These are phyloP conservation scores for Agrotis puta DNA, from an alignment of 2,888 invertebrate genomes.

Conservation along the genomic window DNA sequence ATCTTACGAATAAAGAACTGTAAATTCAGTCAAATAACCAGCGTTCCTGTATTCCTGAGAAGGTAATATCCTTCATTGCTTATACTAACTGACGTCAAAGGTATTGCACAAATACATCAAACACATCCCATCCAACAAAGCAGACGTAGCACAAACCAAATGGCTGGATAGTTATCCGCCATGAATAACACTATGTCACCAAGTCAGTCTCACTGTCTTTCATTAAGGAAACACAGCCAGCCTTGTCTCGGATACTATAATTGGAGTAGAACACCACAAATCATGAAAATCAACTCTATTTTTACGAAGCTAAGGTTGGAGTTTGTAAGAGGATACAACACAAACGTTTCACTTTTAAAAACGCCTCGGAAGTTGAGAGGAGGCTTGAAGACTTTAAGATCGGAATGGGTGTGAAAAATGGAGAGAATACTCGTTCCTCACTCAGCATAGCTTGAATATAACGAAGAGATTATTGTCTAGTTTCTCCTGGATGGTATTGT, in stretches of 20 bases:
- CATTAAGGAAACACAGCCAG: slow-evolving; percentile 77
- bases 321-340: slow-evolving; percentile 54
- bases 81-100: not conserved
- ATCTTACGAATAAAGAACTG: not conserved
- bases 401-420: slow-evolving; percentile 79
- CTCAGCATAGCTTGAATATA: slow-evolving; percentile 57
- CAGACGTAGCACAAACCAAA: slow-evolving; percentile 31
- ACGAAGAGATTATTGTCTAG: slow-evolving; percentile 55
- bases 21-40: not conserved
- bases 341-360: slow-evolving; percentile 81
- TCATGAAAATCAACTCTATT: slow-evolving; percentile 61
- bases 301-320: slow-evolving; percentile 50
- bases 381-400: slow-evolving; percentile 77
- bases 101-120: slow-evolving; percentile 3
- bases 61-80: not conserved
- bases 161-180: slow-evolving; percentile 50
- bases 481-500: slow-evolving; percentile 19
- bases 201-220: slow-evolving; percentile 66
- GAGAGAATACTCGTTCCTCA: slow-evolving; percentile 63
- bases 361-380: slow-evolving; percentile 72
- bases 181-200: slow-evolving; percentile 61
- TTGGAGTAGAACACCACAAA: slow-evolving; percentile 57
- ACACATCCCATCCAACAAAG: slow-evolving; percentile 29
- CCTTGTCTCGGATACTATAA: slow-evolving; percentile 65
- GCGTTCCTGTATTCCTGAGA: not conserved